Evolutionary conservation across 2,888 invertebrate genomes (phyloP).

Genomic region (Tiliacea citrago): DNA sequence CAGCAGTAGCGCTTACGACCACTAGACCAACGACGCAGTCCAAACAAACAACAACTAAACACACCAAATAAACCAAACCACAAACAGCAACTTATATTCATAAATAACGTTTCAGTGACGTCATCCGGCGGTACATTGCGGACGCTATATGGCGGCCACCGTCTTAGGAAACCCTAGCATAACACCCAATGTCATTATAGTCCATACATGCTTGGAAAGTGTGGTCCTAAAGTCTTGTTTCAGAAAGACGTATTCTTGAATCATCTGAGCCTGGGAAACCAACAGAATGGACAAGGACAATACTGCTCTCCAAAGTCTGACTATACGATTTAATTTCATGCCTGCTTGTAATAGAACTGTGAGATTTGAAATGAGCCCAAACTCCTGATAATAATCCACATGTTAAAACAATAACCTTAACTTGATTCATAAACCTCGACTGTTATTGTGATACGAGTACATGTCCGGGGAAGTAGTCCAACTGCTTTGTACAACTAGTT

Average conservation of each 20-base stretch:
- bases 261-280: neutral
- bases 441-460: neutral
- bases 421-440: slow-evolving; percentile 6
- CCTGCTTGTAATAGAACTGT: neutral
- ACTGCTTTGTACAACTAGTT: too few species aligned
- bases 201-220: neutral
- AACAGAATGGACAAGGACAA: too few species aligned
- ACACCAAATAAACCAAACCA: too few species aligned
- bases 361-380: neutral
- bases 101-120: too few species aligned
- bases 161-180: neutral
- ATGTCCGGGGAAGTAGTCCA: too few species aligned
- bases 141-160: neutral
- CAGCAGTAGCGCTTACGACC: too few species aligned
- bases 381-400: too few species aligned
- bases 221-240: neutral
- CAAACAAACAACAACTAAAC: too few species aligned
- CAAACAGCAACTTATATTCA: too few species aligned
- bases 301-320: neutral
- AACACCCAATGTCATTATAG: neutral
- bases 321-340: neutral
- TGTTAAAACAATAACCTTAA: neutral
- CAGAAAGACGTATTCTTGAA: neutral
- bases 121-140: too few species aligned
- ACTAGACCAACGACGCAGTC: too few species aligned